Evolutionary conservation across 2,888 invertebrate genomes (phyloP).

Genomic region (Panorpa germanica): DNA sequence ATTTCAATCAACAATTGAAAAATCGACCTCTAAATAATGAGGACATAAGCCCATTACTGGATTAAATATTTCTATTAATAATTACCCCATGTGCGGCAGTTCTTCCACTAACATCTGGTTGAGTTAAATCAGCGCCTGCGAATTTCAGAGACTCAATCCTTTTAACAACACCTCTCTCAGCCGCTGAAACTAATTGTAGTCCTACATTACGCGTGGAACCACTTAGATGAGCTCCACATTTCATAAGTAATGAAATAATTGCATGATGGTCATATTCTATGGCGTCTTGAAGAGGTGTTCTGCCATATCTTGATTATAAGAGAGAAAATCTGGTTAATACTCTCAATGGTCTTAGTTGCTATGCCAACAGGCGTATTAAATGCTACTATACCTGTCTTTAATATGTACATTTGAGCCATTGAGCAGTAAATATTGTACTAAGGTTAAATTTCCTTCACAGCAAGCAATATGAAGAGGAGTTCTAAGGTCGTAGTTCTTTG

Average conservation of each 20-base stretch:
- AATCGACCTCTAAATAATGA: too few relatives aligned
- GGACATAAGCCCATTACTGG: too few relatives aligned
- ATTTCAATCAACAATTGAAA: too few relatives aligned
- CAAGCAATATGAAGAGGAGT: constrained; percentile 71
- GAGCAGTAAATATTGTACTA: constrained; percentile 53
- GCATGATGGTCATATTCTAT: constrained; percentile 39
- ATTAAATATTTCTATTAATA: constrained; percentile 4
- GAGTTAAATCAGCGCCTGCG: constrained; percentile 49
- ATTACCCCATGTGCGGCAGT: constrained; percentile 46
- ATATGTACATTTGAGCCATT: constrained; percentile 71
- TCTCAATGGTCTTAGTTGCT: too few relatives aligned
- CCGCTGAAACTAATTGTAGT: constrained; percentile 46
- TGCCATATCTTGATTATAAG: constrained; percentile 32
- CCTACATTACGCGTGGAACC: constrained; percentile 35
- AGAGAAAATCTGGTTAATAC: too few relatives aligned
- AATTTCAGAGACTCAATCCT: constrained; percentile 37
- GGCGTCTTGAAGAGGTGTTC: constrained; percentile 52
- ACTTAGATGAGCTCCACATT: constrained; percentile 58
- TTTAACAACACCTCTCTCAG: constrained; percentile 34
- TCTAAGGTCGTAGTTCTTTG: constrained; percentile 50
- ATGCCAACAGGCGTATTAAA: too few relatives aligned
- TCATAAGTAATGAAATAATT: constrained; percentile 43
- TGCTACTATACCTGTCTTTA: constrained; percentile 39
- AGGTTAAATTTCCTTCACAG: constrained; percentile 40
- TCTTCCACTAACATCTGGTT: constrained; percentile 38